These are phyloP conservation scores for Chironomus riparius DNA, from an alignment of 2,888 invertebrate genomes.

Conservation along the genomic window DNA sequence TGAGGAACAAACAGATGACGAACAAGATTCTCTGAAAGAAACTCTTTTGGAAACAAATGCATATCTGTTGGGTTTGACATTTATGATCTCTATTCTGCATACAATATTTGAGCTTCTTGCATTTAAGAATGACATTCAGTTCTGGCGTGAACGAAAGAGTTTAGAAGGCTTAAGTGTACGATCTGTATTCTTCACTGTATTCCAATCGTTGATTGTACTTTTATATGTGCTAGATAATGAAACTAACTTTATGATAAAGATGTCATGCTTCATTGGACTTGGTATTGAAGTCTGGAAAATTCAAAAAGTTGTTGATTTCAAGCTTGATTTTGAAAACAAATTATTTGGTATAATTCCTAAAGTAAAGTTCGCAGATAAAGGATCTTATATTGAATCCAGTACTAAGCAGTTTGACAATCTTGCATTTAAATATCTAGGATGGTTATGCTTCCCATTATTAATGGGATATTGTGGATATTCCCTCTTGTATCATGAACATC, in stretches of 20 bases:
- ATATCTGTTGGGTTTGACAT: slow-evolving; percentile 83
- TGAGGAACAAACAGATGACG: slow-evolving; percentile 61
- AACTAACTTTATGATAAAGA: slow-evolving; percentile 89
- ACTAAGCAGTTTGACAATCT: slow-evolving; percentile 90
- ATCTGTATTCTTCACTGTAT: slow-evolving; percentile 96
- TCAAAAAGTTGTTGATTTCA: slow-evolving; percentile 86
- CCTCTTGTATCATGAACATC: slow-evolving; percentile 90
- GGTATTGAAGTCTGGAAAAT: slow-evolving; percentile 99
- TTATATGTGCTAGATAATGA: slow-evolving; percentile 98
- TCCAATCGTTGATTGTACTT: slow-evolving; percentile 90
- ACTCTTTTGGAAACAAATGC: slow-evolving; percentile 95
- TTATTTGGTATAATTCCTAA: slow-evolving; percentile 72
- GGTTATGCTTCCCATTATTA: slow-evolving; percentile 90
- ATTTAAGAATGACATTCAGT: slow-evolving; percentile 99
- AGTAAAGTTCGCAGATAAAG: slow-evolving; percentile 80
- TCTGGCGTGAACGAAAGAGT: slow-evolving; percentile 97
- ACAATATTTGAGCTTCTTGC: slow-evolving; percentile 97
- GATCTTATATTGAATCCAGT: slow-evolving; percentile 89
- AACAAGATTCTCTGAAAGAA: slow-evolving; percentile 86
- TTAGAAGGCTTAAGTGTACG: slow-evolving; percentile 95
- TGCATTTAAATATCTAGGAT: slow-evolving; percentile 93
- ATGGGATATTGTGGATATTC: slow-evolving; percentile 93
- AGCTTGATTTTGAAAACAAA: slow-evolving; percentile 62
- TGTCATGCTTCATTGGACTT: slow-evolving; percentile 90
- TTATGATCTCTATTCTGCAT: slow-evolving; percentile 87